Evolutionary conservation across 2,888 invertebrate genomes (phyloP).

Genomic region (Drosophila melanocephala): DNA sequence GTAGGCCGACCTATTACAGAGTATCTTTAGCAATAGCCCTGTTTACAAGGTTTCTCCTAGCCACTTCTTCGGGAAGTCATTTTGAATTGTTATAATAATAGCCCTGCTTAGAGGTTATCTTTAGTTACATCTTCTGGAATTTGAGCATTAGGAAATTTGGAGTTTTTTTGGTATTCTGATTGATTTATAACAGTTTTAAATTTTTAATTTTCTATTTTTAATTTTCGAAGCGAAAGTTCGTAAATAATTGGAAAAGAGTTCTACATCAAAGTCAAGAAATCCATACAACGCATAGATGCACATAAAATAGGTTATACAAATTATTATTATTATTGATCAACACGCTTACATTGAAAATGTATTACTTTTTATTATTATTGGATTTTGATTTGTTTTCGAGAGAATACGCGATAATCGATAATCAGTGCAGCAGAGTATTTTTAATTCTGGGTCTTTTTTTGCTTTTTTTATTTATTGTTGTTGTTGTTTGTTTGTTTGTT

Average conservation of each 20-base stretch:
- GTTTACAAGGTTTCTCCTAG: background rate
- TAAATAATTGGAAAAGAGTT: background rate
- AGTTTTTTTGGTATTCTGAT: background rate
- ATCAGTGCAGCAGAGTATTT: slow-evolving; percentile 11
- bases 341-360: background rate
- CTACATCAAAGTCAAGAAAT: background rate
- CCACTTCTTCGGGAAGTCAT: background rate
- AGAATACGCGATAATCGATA: slow-evolving; percentile 26
- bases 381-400: slow-evolving; percentile 27
- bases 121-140: background rate
- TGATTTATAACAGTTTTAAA: background rate
- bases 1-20: background rate
- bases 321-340: background rate
- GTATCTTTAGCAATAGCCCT: background rate
- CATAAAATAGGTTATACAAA: background rate
- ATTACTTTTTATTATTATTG: slow-evolving; percentile 14
- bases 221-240: too few species aligned
- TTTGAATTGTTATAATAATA: background rate
- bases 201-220: background rate
- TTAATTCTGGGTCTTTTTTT: background rate
- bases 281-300: background rate
- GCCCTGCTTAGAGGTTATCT: background rate
- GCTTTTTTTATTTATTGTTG: slow-evolving; percentile 7
- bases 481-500: slow-evolving; percentile 5
- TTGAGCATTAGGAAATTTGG: background rate